Conservation (phyloP, 2,797 vertebrate genomes). For the Thamnophis elegans region DNA sequence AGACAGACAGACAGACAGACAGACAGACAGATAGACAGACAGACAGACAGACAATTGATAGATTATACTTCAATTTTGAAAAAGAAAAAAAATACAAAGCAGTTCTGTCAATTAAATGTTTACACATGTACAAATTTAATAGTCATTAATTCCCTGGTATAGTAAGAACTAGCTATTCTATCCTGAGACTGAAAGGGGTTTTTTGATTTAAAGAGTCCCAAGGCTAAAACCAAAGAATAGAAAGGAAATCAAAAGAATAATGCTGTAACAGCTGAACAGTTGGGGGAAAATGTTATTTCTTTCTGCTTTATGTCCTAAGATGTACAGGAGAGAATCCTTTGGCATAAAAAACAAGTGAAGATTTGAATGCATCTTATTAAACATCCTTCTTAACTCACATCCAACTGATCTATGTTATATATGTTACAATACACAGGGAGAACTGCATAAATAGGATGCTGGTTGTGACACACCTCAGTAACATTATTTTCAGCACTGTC, state of each 20-base stretch:
- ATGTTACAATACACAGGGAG: neutral
- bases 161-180: constrained; percentile 4
- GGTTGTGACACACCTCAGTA: neutral
- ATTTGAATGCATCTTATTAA: neutral
- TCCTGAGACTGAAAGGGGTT: neutral
- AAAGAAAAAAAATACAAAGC: neutral
- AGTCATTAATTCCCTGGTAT: constrained; percentile 32
- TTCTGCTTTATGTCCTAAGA: constrained; percentile 4
- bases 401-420: neutral
- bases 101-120: neutral
- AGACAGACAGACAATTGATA: neutral
- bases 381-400: neutral
- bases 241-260: constrained; percentile 31
- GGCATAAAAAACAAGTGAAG: neutral
- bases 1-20: neutral
- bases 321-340: neutral
- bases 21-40: neutral
- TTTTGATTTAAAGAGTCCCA: constrained; percentile 49
- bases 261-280: constrained; percentile 10
- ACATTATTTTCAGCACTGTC: neutral
- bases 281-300: constrained; percentile 37
- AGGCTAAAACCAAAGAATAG: constrained; percentile 43
- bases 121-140: constrained; percentile 29
- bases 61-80: neutral
- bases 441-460: neutral